phyloP scores from a whole-genome alignment of 2,113 vertebrate species.

The Anser brachyrhynchus region DNA sequence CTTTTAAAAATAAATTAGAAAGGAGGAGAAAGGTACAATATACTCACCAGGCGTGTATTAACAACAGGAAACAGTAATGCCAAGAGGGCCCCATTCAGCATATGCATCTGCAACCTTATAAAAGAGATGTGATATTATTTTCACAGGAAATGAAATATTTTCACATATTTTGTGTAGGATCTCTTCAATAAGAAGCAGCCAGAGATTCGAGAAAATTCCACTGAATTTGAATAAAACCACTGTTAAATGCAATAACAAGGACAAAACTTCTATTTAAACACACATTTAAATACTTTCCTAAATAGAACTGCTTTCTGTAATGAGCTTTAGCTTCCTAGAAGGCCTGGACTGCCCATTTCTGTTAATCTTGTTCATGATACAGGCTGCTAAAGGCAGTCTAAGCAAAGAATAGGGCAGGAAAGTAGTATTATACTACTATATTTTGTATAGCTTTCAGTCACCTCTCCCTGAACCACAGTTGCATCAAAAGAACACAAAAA shows the following conservation, averaged over 20 bases:
- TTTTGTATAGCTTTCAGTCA: neutral
- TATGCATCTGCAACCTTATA: conserved; percentile 94
- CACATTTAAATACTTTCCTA: neutral
- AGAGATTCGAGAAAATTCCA: neutral
- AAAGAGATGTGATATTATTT: neutral
- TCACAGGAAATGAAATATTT: neutral
- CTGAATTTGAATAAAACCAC: neutral
- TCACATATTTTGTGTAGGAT: neutral
- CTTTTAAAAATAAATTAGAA: neutral
- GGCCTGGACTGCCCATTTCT: neutral
- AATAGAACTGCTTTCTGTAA: neutral
- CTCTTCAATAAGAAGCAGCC: neutral
- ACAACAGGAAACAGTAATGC: conserved; percentile 96
- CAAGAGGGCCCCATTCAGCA: conserved; percentile 95
- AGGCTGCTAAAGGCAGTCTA: neutral
- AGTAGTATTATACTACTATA: neutral
- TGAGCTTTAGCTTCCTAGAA: conserved; percentile 42
- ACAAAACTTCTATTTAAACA: neutral
- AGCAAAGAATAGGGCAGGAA: neutral
- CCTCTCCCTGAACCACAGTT: neutral
- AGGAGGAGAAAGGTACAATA: neutral
- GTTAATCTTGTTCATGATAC: neutral
- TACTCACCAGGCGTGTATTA: conserved; percentile 95
- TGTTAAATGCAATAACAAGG: neutral
- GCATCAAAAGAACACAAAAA: neutral